Base-by-base conservation (phyloP, 1,140 invertebrate genomes). In the Tetragonula clypearis region DNA sequence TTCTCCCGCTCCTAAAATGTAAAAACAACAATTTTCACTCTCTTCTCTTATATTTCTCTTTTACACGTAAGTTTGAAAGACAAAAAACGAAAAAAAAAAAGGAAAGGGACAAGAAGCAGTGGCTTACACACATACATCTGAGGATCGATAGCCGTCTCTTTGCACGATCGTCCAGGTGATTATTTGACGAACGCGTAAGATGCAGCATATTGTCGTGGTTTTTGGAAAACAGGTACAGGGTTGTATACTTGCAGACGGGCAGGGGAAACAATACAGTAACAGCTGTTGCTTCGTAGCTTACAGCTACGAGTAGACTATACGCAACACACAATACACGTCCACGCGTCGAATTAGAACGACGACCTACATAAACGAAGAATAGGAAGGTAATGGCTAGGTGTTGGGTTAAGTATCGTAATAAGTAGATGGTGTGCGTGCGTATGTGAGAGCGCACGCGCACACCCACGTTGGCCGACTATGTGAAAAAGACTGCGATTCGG, bases 1-100 rank as follows among this genome's bases (percentile, higher is more conserved):
- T 96, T 99, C 99, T 92, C 99, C 99, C 92, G 99, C 99, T 92
- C 98, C 97, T 96, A 89, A 87, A 95, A 94, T 88, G 91, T 83
- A 91, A 86, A 65, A n/a, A 86, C 49, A 49, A 69, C 26, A 9
- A 72, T 26, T 62, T 69, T 60, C 65, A 71, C 58, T 66, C n/a
- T n/a, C n/a, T n/a, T n/a, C n/a, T n/a, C n/a, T n/a, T n/a, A n/a
- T 2, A 23, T 56, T 56, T 6, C 2, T 30, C 58, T 49, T 23
- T 41, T 23, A 26, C 11, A 8, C 2, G 35, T 41, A 41, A 26
- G 15, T 66, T 26, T 17, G n/a, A 26, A 26, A 15, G 15, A 26
- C 41, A 30, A 30, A 30, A 41, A 41, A 41, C 41, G 41, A 41
- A 41, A 6, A 1, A 30, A 30, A 30, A 1, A 30, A 0, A 30